phyloP scores from a whole-genome alignment of 2,797 vertebrate genomes.

The Gymnocypris eckloni region DNA sequence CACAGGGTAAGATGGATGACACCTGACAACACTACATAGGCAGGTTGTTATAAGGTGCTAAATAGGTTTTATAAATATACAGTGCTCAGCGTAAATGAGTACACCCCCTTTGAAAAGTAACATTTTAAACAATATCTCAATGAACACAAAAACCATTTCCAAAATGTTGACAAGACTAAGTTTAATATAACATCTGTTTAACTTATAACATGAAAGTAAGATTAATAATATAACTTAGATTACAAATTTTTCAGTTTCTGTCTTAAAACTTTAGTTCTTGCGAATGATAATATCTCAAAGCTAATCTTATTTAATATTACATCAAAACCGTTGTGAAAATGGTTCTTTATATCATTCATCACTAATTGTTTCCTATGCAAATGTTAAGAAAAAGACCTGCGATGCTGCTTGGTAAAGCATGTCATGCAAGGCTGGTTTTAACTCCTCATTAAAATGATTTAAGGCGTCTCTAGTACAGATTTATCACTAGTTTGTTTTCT shows the following conservation, averaged over 20 bases:
- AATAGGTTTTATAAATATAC: neutral
- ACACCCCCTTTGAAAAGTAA: too few relatives aligned
- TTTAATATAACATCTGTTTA: too few relatives aligned
- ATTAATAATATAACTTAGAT: too few relatives aligned
- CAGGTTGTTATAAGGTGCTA: neutral
- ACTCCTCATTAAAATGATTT: neutral
- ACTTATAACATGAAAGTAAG: too few relatives aligned
- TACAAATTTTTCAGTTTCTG: too few relatives aligned
- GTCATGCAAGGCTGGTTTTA: neutral
- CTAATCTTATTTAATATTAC: neutral
- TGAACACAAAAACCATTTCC: too few relatives aligned
- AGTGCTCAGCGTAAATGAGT: too few relatives aligned
- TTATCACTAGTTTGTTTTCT: constrained; percentile 38
- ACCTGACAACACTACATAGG: neutral
- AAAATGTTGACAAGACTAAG: too few relatives aligned
- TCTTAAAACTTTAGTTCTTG: neutral
- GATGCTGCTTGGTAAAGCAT: neutral
- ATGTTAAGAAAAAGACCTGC: neutral
- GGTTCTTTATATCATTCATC: neutral
- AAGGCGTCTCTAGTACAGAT: neutral
- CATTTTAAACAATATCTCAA: too few relatives aligned
- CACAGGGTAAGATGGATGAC: constrained; percentile 84
- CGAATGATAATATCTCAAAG: neutral
- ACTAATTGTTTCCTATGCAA: neutral
- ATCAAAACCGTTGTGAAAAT: neutral